Conservation (phyloP, 2,888 invertebrate genomes). For the Agrochola lychnidis region DNA sequence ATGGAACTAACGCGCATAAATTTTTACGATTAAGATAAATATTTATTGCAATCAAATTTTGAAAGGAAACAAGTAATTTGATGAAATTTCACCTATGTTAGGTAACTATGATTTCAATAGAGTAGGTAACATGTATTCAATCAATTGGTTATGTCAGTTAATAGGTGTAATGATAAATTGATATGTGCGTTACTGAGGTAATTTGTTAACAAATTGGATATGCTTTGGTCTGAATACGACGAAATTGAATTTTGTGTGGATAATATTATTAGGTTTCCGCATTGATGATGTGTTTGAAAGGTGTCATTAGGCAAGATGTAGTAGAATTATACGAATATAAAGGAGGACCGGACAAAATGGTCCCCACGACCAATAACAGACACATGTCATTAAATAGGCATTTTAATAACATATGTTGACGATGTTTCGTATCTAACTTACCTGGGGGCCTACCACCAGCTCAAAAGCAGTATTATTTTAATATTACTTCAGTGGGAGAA, state of each 20-base stretch:
- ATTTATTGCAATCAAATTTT: constrained; percentile 46
- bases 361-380: no score
- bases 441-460: no score
- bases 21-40: constrained; percentile 42
- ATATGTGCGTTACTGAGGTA: constrained; percentile 45
- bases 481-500: no score
- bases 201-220: constrained; percentile 41
- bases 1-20: constrained; percentile 28
- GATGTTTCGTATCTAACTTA: no score
- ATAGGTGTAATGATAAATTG: constrained; percentile 46
- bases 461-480: no score
- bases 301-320: not conserved
- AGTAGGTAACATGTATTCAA: constrained; percentile 36
- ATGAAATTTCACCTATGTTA: constrained; percentile 54
- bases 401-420: no score
- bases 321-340: not conserved
- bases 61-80: constrained; percentile 50
- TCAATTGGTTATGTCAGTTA: constrained; percentile 60
- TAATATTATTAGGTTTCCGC: constrained; percentile 10
- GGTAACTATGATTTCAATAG: constrained; percentile 58
- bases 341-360: no score
- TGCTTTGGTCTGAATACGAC: constrained; percentile 16
- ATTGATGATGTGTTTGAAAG: not conserved
- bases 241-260: constrained; percentile 25
- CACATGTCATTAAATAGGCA: no score